Base-by-base conservation (phyloP, 2,888 invertebrate species). In the Apodemia zela region DNA sequence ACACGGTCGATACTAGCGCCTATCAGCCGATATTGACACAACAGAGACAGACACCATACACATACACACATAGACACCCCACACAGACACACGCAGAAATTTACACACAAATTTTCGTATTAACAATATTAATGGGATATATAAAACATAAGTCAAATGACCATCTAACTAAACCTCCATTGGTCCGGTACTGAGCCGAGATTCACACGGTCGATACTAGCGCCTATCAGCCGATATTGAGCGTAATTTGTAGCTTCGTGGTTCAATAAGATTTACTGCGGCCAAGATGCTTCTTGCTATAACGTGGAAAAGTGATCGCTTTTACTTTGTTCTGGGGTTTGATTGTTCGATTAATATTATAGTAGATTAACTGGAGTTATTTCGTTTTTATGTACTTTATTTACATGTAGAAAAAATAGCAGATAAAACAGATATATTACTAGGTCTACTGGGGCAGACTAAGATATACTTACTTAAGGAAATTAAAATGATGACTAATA, bases 161-260 rank as follows among this genome's bases (percentile, higher is more conserved):
- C 66, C 67, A 66, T 60, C 59, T 57, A 38, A 63, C 47, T 35
- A 35, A 10, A 35, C 35, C 17, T 49, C 18, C 49, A 49, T 49
- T 49, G 18, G 49, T 49, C 49, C 18, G n/a, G 49, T n/a, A n/a
- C 62, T 67, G 65, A 69, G 68, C 65, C 51, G 51, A 45, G 76
- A 71, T 85, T 87, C 86, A 81, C 86, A 87, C 85, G 84, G 78
- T 70, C 72, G 83, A 84, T 79, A 74, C 82, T 82, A 67, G 82
- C 80, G 75, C 68, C 82, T 85, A 83, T 82, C 78, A 70, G 75
- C 71, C 75, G 84, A 82, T 84, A 85, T 83, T 81, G 80, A 79
- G 79, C 81, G 85, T 87, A 86, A 87, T 88, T 86, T 88, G 87
- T 85, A 81, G 85, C 81, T 76, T 83, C 85, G 84, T 84, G 85